phyloP scores from a whole-genome alignment of 2,888 invertebrate species.

The Callosobruchus maculatus region DNA sequence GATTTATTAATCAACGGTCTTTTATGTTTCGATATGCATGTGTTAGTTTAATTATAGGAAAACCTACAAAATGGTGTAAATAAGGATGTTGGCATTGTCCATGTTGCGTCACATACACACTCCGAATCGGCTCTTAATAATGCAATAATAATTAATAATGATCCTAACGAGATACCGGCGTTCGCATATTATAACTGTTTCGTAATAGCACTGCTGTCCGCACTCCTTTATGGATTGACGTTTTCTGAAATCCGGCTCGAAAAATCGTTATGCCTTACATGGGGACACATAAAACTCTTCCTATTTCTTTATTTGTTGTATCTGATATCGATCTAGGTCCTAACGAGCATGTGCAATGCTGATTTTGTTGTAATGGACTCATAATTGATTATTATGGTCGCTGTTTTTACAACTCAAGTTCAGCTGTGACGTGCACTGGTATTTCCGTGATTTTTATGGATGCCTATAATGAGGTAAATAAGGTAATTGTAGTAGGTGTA shows the following conservation, averaged over 20 bases:
- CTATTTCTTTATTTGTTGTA: not conserved
- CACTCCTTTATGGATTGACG: not conserved
- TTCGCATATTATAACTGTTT: not conserved
- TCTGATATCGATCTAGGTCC: not conserved
- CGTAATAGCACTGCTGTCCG: not conserved
- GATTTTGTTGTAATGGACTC: not conserved
- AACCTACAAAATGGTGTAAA: not conserved
- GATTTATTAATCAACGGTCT: not conserved
- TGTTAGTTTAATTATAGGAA: not conserved
- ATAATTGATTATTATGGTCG: not conserved
- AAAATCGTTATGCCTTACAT: not conserved
- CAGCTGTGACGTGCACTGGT: not conserved
- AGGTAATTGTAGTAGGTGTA: too few species aligned
- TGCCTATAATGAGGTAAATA: too few species aligned
- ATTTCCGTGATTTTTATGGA: not conserved
- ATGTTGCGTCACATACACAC: not conserved
- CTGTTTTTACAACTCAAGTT: not conserved
- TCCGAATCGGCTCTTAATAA: not conserved
- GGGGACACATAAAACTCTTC: not conserved
- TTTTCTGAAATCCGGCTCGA: not conserved
- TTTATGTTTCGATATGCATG: not conserved
- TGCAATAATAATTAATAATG: not conserved
- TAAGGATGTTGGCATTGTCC: not conserved
- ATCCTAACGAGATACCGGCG: not conserved
- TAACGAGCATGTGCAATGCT: not conserved